Evolutionary conservation across 2,113 vertebrate genomes (phyloP).

Genomic region (Pomatorhinus ruficollis): DNA sequence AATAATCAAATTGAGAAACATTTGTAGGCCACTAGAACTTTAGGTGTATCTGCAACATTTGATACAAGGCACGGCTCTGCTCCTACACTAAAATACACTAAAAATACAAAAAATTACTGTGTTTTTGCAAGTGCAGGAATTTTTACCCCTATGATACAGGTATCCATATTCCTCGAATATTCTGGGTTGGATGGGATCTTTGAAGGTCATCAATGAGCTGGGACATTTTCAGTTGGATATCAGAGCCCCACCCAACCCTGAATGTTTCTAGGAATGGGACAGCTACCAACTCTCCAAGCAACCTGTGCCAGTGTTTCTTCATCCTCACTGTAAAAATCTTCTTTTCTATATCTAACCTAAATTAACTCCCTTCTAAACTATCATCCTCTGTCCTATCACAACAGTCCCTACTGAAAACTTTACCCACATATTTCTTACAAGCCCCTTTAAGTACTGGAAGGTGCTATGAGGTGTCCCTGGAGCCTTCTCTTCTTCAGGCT

Average conservation of each 20-base stretch:
- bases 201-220: not conserved
- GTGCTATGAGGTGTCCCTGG: not conserved
- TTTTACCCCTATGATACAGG: not conserved
- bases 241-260: not conserved
- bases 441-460: not conserved
- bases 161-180: not conserved
- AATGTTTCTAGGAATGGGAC: not conserved
- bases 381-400: not conserved
- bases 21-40: not conserved
- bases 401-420: not conserved
- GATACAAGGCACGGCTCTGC: not conserved
- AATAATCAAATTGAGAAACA: not conserved
- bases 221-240: not conserved
- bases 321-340: not conserved
- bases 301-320: not conserved
- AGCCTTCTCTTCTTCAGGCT: not conserved
- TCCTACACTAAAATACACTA: not conserved
- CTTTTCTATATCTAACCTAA: not conserved
- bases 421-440: not conserved
- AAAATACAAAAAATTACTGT: not conserved
- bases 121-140: not conserved
- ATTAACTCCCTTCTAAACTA: not conserved
- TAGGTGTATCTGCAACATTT: not conserved
- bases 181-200: not conserved
- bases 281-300: not conserved